Evolutionary conservation across 2,888 invertebrate species (phyloP).

Genomic region (Hydropsyche betteni): DNA sequence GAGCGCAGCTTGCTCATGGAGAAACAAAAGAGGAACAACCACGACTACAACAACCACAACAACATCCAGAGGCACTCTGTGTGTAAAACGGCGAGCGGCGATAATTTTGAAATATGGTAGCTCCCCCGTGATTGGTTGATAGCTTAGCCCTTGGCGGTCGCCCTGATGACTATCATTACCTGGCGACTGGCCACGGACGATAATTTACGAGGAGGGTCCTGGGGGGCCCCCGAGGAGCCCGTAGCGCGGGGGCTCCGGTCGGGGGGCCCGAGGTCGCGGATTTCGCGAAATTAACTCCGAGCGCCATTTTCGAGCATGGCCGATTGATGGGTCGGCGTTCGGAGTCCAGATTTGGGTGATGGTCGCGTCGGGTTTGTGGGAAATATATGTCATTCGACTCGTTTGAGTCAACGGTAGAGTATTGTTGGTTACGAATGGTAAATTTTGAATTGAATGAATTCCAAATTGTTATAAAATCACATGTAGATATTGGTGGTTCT

Average conservation of each 20-base stretch:
- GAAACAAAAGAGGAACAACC: conserved; percentile 46
- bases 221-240: conserved; percentile 1
- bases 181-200: conserved; percentile 49
- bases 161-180: conserved; percentile 51
- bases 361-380: too few relatives aligned
- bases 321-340: too few relatives aligned
- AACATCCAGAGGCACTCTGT: neutral
- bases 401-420: too few relatives aligned
- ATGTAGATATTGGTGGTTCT: too few relatives aligned
- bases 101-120: conserved; percentile 52
- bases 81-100: conserved; percentile 42
- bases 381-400: too few relatives aligned
- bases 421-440: too few relatives aligned
- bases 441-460: too few relatives aligned
- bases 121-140: conserved; percentile 51
- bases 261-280: neutral
- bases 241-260: conserved; percentile 2
- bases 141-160: conserved; percentile 50
- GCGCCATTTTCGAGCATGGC: too few relatives aligned
- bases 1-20: conserved; percentile 44
- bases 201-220: conserved; percentile 46
- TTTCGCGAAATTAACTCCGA: conserved; percentile 4
- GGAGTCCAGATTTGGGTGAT: too few relatives aligned
- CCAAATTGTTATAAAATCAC: too few relatives aligned
- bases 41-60: conserved; percentile 29